Conservation (phyloP, 2,113 vertebrate species). For the Vimba vimba region DNA sequence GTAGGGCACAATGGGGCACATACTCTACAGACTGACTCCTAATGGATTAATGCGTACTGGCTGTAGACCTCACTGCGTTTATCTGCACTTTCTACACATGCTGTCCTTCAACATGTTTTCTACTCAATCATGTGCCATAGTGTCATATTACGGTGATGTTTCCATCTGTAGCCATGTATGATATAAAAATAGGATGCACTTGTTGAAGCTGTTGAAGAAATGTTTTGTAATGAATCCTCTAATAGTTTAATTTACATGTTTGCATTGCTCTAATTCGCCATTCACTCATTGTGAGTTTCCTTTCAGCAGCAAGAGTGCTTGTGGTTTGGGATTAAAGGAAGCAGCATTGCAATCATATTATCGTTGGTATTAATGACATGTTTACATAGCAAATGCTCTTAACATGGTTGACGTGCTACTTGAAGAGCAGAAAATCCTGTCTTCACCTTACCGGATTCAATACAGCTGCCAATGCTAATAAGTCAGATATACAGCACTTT, state of each 20-base stretch:
- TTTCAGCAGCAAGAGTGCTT: slow-evolving; percentile 17
- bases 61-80: slow-evolving; percentile 67
- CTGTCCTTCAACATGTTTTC: slow-evolving; percentile 49
- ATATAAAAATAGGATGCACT: slow-evolving; percentile 4
- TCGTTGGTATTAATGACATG: slow-evolving; percentile 22
- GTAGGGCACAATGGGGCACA: slow-evolving; percentile 61
- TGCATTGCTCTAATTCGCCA: background rate
- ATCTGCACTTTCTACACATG: slow-evolving; percentile 73
- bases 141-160: slow-evolving; percentile 37
- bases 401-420: slow-evolving; percentile 5
- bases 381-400: slow-evolving; percentile 16
- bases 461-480: background rate
- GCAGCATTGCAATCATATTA: slow-evolving; percentile 25
- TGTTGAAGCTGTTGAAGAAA: background rate
- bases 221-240: background rate
- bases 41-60: slow-evolving; percentile 62
- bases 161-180: slow-evolving; percentile 23
- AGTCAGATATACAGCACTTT: background rate
- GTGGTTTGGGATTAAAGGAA: slow-evolving; percentile 7
- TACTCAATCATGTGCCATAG: slow-evolving; percentile 35
- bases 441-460: slow-evolving; percentile 9
- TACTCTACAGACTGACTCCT: slow-evolving; percentile 65
- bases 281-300: background rate
- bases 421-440: slow-evolving; percentile 14
- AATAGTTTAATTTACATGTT: background rate